A percentile compares a stretch with the other conserved stretches of the same genome.
phyloP scores from a whole-genome alignment of 1,140 invertebrate species.

The Drosophila miranda region DNA sequence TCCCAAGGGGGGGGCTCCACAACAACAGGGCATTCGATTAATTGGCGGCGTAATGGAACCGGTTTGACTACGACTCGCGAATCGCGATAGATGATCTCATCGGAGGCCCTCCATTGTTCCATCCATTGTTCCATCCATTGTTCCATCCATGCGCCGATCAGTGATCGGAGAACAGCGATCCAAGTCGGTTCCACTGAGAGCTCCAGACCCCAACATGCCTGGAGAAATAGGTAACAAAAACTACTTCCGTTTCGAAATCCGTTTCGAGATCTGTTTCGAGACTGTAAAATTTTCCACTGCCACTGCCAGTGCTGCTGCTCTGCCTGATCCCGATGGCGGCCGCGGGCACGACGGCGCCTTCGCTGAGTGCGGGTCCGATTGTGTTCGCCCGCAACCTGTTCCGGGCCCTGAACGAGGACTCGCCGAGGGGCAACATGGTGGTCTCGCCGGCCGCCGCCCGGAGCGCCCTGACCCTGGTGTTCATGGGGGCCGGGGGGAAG shows the following conservation, averaged over 20 bases:
- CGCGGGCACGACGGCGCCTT: constrained; percentile 44
- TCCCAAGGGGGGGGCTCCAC: too few relatives aligned
- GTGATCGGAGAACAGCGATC: background rate
- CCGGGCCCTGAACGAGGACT: constrained; percentile 32
- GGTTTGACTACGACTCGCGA: constrained; percentile 10
- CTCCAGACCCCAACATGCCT: constrained; percentile 25
- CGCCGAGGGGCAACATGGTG: constrained; percentile 21
- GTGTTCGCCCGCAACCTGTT: constrained; percentile 68
- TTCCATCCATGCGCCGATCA: background rate
- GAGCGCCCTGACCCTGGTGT: constrained; percentile 61
- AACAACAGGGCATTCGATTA: background rate
- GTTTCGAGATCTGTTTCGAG: too few relatives aligned
- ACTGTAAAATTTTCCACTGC: background rate
- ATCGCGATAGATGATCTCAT: constrained; percentile 2
- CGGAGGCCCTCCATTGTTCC: constrained; percentile 4
- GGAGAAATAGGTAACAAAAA: background rate
- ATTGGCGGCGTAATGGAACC: constrained; percentile 16
- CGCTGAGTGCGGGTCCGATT: constrained; percentile 45
- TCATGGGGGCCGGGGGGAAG: constrained; percentile 53
- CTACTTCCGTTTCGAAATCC: background rate
- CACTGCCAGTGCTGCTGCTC: constrained; percentile 18
- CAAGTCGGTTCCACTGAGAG: constrained; percentile 3
- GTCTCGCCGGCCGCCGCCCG: constrained; percentile 55
- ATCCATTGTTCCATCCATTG: constrained; percentile 1
- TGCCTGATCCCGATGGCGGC: constrained; percentile 47